phyloP scores from a whole-genome alignment of 2,888 invertebrate genomes.

The Salticus scenicus region DNA sequence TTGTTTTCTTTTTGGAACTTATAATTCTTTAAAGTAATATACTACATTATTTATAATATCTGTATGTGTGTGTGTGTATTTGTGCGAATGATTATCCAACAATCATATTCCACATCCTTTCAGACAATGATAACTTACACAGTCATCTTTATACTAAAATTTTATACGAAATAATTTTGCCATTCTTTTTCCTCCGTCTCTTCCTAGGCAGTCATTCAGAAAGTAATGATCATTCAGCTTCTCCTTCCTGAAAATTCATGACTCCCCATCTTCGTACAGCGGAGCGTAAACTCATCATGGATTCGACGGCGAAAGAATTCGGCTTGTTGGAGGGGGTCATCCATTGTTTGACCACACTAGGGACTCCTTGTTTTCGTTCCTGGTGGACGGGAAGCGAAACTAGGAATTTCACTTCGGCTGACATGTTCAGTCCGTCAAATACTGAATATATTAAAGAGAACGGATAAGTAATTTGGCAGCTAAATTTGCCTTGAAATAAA shows the following conservation, averaged over 20 bases:
- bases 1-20: no score
- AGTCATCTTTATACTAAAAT: no score
- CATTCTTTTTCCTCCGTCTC: neutral
- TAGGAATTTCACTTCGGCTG: slow-evolving; percentile 6
- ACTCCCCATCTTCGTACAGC: neutral
- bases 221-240: neutral
- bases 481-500: neutral
- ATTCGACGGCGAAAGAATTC: slow-evolving; percentile 31
- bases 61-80: no score
- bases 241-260: slow-evolving; percentile 14
- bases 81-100: no score
- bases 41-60: no score
- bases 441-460: slow-evolving; percentile 4
- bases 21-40: no score
- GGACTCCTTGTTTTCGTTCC: slow-evolving; percentile 26
- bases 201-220: neutral
- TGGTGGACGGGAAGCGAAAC: neutral
- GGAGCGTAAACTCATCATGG: slow-evolving; percentile 32
- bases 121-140: no score
- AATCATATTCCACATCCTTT: no score
- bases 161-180: no score
- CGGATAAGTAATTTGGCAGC: neutral
- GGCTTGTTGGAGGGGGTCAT: slow-evolving; percentile 4
- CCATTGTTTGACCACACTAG: slow-evolving; percentile 44
- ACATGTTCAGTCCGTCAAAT: slow-evolving; percentile 7